Evolutionary conservation across 2,888 invertebrate species (phyloP).

Genomic region (Suillia variegata): DNA sequence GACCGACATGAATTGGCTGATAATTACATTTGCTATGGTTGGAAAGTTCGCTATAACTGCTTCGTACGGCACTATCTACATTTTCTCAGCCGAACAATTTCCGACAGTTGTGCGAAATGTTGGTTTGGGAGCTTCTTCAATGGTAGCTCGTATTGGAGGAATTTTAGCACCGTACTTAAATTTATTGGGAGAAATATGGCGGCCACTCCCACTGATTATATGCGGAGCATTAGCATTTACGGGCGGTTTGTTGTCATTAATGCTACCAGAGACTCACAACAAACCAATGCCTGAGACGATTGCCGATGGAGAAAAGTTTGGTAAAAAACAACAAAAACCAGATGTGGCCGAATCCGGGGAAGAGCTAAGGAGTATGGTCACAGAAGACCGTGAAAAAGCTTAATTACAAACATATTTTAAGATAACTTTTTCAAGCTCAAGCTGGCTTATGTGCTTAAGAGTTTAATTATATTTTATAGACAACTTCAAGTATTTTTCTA

Average conservation of each 20-base stretch:
- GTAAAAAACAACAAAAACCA: constrained; percentile 52
- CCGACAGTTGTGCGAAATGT: constrained; percentile 82
- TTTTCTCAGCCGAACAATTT: constrained; percentile 76
- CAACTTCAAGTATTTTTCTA: no score
- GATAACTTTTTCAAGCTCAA: no score
- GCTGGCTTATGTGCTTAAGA: no score
- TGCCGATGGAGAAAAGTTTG: constrained; percentile 76
- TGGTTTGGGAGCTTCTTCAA: constrained; percentile 85
- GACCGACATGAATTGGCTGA: constrained; percentile 64
- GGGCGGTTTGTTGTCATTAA: constrained; percentile 73
- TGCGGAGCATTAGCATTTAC: constrained; percentile 76
- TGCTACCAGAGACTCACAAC: constrained; percentile 81
- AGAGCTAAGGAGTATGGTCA: constrained; percentile 43
- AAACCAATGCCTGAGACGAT: constrained; percentile 80
- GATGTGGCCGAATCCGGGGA: constrained; percentile 32
- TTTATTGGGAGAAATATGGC: constrained; percentile 67
- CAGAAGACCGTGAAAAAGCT: no score
- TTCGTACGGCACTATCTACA: constrained; percentile 75
- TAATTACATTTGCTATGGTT: constrained; percentile 71
- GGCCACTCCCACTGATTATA: constrained; percentile 73
- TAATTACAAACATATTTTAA: no score
- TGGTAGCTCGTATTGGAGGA: constrained; percentile 82
- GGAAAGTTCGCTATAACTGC: constrained; percentile 76
- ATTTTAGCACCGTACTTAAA: constrained; percentile 77
- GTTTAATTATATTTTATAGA: no score